Conservation (phyloP, 2,888 invertebrate species). For the Galeopsomyia nigrocyanea region DNA sequence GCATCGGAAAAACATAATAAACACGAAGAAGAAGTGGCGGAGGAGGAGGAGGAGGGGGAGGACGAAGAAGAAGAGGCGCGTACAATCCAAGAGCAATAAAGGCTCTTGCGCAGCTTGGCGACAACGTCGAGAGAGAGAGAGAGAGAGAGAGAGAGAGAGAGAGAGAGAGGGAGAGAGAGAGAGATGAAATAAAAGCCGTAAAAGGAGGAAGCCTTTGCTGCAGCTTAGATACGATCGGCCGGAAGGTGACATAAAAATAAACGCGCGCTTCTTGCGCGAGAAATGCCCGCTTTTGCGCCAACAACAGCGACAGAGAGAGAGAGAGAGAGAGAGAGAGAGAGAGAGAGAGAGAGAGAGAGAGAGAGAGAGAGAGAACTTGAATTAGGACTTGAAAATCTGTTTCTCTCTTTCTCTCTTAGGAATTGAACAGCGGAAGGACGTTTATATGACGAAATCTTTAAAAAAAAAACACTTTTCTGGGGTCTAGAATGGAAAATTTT, state of each 20-base stretch:
- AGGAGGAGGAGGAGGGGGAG: background rate
- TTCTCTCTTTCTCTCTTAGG: background rate
- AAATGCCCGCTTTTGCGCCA: background rate
- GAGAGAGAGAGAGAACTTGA: slow-evolving; percentile 24
- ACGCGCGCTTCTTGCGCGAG: slow-evolving; percentile 22
- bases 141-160: slow-evolving; percentile 11
- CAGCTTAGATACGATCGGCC: slow-evolving; percentile 40
- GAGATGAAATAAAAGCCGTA: slow-evolving; percentile 42
- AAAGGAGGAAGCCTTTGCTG: slow-evolving; percentile 8
- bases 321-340: background rate
- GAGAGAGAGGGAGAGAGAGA: slow-evolving; percentile 10
- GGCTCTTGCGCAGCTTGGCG: no score
- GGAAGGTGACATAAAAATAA: slow-evolving; percentile 51
- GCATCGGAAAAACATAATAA: slow-evolving; percentile 49
- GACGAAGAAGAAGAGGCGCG: background rate
- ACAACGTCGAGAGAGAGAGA: background rate
- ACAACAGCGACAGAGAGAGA: background rate
- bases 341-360: slow-evolving; percentile 16
- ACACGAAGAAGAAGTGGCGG: slow-evolving; percentile 12
- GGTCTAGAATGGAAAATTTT: no score
- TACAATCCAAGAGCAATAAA: slow-evolving; percentile 19
- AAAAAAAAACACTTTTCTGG: slow-evolving; percentile 11
- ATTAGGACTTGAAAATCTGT: slow-evolving; percentile 44
- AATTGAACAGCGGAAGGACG: slow-evolving; percentile 24
- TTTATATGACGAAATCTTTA: no score